Conservation (phyloP, 2,888 invertebrate species). For the Galeopsomyia nigrocyanea region DNA sequence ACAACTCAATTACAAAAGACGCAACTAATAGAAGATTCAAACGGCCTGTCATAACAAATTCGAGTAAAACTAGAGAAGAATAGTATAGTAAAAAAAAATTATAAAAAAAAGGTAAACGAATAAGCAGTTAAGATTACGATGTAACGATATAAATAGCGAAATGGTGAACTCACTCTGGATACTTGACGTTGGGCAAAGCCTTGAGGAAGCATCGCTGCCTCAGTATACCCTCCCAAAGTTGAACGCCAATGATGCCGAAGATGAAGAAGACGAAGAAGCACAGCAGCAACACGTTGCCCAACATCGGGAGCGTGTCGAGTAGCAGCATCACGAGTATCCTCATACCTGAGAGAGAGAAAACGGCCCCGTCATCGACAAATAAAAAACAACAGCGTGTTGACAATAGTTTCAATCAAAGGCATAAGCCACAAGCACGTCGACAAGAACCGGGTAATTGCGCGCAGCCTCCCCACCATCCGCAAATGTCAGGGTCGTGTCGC, state of each 20-base stretch:
- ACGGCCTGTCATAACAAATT: neutral
- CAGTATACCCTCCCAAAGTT: conserved; percentile 98
- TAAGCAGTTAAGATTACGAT: neutral
- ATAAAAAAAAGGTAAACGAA: neutral
- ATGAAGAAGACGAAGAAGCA: conserved; percentile 99
- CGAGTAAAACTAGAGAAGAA: neutral
- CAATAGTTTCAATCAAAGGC: conserved; percentile 46
- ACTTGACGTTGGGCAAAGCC: conserved; percentile 78
- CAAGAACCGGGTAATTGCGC: conserved; percentile 41
- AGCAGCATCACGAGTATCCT: conserved; percentile 98
- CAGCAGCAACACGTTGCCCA: conserved; percentile 96
- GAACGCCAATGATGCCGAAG: conserved; percentile 99
- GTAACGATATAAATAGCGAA: neutral
- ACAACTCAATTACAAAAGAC: no score
- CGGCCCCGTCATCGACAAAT: neutral
- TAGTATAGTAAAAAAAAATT: conserved; percentile 2
- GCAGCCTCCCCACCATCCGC: neutral
- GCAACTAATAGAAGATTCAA: neutral
- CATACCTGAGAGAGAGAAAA: conserved; percentile 84
- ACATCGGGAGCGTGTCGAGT: conserved; percentile 98
- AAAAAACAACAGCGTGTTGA: neutral
- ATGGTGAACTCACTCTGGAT: conserved; percentile 80
- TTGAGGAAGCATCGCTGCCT: conserved; percentile 92
- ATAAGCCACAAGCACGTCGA: neutral
- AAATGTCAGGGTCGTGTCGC: conserved; percentile 35